Evolutionary conservation across 1,140 invertebrate genomes (phyloP), one percentile per base, ranked within the genome.

Genomic region (Drosophila ananassae): DNA sequence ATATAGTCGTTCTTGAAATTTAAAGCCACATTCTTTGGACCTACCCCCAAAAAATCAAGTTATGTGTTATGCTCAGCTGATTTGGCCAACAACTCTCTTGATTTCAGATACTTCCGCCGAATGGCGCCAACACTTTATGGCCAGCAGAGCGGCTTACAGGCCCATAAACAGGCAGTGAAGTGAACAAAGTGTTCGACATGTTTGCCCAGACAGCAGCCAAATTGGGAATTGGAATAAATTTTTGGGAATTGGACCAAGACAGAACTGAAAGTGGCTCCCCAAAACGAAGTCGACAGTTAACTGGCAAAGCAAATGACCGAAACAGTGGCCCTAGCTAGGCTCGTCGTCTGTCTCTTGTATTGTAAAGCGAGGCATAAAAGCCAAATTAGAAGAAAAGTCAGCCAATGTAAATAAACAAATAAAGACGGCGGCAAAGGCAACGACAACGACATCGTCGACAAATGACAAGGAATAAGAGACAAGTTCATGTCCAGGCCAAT

Each of bases 131-230:
- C 63, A 57, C 73, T 84, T 81, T 81, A 85, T 84, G 73, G 68
- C 63, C 59, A 13, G 48, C 41, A 53, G 22, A 37, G 58, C 64
- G 68, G 63, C 73, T 77, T 73, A 63, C 56, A 46, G 60, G 56
- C 44, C 73, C 64, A 71, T 77, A 77, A 87, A 67, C 56, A 77
- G 67, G 44, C 13, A 82, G 51, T 77, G 73, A 72, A 58, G 82
- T 79, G 69, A 67, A 81, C 81, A 87, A 78, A 85, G 87, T 87
- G 69, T 67, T 85, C 72, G 74, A 87, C 74, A 87, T 87, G 82
- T 87, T 85, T 82, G 69, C 52, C 69, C 82, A 81, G 82, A 87
- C 81, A 63, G 71, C 48, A 48, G 7, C 17, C 30, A 21, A 21
- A 21, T 12, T 21, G 34, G n/a, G 24, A 48, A 32, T 24, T 9